Base-by-base conservation (phyloP, 2,113 vertebrate genomes). In the Microcebus jonahi region DNA sequence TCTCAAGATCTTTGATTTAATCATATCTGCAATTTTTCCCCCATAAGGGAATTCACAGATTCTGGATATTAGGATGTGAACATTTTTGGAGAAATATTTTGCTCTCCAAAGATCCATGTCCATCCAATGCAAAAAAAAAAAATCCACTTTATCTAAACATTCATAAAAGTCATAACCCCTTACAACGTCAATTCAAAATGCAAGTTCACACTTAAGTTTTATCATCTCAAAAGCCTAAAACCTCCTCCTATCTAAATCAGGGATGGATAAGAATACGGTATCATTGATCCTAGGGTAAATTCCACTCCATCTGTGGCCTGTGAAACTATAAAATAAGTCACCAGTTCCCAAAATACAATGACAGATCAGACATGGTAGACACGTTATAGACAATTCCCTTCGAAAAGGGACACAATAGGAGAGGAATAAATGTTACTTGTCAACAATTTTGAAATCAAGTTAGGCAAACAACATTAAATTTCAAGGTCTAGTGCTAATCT, bases 231-330 rank as follows among this genome's bases (percentile, higher is more conserved):
- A 63, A 88, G 7, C 14, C 31, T 84, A 27, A 83, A 34, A 61
- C 27, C 17, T 34, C 27, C 17, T 91, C 15, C 9, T 34, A 80
- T 75, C 8, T 59, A 82, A 61, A 61, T 88, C 25, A 29, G 14
- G 25, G 39, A 14, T 31, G 15, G 15, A 14, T 92, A 5, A 39
- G 36, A 80, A 39, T 57, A 3, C 55, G 6, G 23, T 71, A 25
- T 45, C 9, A 63, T 8, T 89, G 21, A 63, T 8, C 17, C 0
- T 39, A 13, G 17, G 20, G 36, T 15, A 70, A 90, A n/a, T 23
- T 53, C 8, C 11, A 9, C 8, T 55, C 4, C 0, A 34, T 39
- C 0, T 17, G 0, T 86, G 8, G 11, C 3, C n/a, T 55, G 3
- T 4, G 36, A 63, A 42, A 65, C 55, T 57, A 67, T 5, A 85